Percentiles rank a stretch among this genome's conserved stretches.
These are phyloP conservation scores for Quiscalus mexicanus DNA, from an alignment of 2,113 vertebrate species.

Conservation along the genomic window DNA sequence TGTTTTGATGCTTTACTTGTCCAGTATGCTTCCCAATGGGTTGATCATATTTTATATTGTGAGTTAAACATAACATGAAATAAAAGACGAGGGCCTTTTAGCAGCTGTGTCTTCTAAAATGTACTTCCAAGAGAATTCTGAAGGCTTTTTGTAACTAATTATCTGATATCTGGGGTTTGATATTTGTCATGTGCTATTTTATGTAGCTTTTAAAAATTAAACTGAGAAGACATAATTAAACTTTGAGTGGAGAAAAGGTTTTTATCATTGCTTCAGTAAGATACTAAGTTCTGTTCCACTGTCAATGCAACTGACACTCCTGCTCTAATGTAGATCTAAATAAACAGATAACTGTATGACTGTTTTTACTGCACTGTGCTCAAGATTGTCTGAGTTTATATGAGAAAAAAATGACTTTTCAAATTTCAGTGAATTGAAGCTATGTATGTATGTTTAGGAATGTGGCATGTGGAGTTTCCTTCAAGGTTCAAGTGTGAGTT, in stretches of 20 bases:
- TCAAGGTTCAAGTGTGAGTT: background rate
- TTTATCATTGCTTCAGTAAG: background rate
- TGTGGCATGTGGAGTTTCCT: background rate
- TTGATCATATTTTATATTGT: background rate
- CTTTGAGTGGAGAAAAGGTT: background rate
- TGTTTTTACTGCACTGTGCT: background rate
- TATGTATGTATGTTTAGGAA: background rate
- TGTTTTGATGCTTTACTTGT: background rate
- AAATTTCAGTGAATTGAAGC: background rate
- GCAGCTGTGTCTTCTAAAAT: background rate
- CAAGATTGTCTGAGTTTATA: background rate
- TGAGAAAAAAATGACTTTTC: background rate
- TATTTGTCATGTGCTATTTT: background rate
- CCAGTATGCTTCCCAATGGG: background rate
- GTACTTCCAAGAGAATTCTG: background rate
- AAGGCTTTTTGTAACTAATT: background rate
- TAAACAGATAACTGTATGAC: background rate
- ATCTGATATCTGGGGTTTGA: background rate
- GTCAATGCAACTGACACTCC: background rate
- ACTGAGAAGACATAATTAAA: background rate
- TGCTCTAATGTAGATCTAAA: background rate
- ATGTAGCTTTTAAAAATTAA: background rate
- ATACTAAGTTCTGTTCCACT: background rate
- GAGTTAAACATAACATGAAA: background rate
- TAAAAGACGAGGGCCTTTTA: background rate